Conservation (phyloP, 1,140 invertebrate genomes). For the Mylabris phalerata region DNA sequence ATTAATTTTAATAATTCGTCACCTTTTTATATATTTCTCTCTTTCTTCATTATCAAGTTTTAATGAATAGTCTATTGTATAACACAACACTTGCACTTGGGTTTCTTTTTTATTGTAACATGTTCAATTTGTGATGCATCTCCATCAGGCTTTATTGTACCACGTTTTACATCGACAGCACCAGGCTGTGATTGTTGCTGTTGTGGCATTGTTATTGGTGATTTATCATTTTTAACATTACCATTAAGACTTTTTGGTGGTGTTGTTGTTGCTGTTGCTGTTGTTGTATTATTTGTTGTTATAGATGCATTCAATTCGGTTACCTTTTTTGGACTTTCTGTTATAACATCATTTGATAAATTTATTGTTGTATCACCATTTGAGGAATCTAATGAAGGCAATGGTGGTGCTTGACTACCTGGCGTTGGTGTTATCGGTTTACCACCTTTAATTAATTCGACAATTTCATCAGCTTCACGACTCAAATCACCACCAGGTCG, state of each 20-base stretch:
- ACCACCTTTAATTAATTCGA: slow-evolving; percentile 86
- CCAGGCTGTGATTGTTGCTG: slow-evolving; percentile 42
- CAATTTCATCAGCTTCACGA: slow-evolving; percentile 91
- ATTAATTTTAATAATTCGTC: slow-evolving; percentile 7
- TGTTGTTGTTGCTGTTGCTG: slow-evolving; percentile 3
- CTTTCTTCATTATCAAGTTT: neutral
- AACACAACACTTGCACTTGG: slow-evolving; percentile 83
- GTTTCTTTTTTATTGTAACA: slow-evolving; percentile 82
- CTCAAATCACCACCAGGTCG: slow-evolving; percentile 90
- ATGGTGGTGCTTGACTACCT: slow-evolving; percentile 26
- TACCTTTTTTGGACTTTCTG: slow-evolving; percentile 30
- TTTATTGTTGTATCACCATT: slow-evolving; percentile 12
- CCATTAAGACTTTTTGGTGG: slow-evolving; percentile 31
- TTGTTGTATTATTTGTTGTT: neutral
- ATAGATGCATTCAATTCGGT: slow-evolving; percentile 21
- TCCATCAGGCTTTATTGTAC: slow-evolving; percentile 58
- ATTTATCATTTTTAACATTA: slow-evolving; percentile 26
- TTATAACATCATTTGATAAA: slow-evolving; percentile 22
- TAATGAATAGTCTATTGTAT: slow-evolving; percentile 57
- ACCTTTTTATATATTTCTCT: neutral
- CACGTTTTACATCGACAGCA: slow-evolving; percentile 67
- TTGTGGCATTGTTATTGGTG: slow-evolving; percentile 33
- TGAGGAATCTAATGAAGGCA: slow-evolving; percentile 28
- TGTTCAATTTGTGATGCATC: slow-evolving; percentile 76
- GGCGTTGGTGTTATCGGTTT: slow-evolving; percentile 71